Percentiles rank a stretch among this genome's conserved stretches.
phyloP scores from a whole-genome alignment of 2,888 invertebrate genomes.

The Parelbella ahira region DNA sequence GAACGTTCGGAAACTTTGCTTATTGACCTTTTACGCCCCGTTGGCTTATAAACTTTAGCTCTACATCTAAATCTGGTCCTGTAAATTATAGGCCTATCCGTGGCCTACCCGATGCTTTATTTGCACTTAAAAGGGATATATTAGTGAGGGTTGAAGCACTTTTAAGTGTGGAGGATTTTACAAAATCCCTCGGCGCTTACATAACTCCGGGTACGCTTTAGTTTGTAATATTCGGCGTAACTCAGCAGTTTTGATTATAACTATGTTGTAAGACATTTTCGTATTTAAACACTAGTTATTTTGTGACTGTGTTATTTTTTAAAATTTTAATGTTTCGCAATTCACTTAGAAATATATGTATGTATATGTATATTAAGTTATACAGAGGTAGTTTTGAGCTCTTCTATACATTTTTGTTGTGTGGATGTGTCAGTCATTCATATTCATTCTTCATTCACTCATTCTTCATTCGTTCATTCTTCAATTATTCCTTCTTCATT shows the following conservation, averaged over 20 bases:
- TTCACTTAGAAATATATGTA: too few relatives aligned
- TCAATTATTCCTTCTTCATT: too few relatives aligned
- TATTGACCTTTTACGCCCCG: conserved; percentile 12
- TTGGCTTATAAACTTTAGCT: conserved; percentile 5
- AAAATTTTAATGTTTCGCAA: too few relatives aligned
- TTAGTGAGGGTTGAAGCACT: conserved; percentile 11
- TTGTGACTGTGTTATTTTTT: too few relatives aligned
- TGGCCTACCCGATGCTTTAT: conserved; percentile 2
- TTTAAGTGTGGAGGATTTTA: conserved; percentile 7
- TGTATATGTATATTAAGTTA: too few relatives aligned
- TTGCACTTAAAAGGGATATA: conserved; percentile 15
- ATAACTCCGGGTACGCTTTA: conserved; percentile 8
- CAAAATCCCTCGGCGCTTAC: conserved; percentile 8
- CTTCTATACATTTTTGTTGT: too few relatives aligned
- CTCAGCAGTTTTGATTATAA: not conserved
- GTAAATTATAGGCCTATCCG: conserved; percentile 8
- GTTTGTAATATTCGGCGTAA: conserved; percentile 5
- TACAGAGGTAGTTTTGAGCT: too few relatives aligned
- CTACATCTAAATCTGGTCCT: conserved; percentile 12
- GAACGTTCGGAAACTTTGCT: not conserved
- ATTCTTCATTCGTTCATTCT: too few relatives aligned
- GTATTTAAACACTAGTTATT: too few relatives aligned
- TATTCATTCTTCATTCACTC: too few relatives aligned
- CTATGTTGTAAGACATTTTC: not conserved
- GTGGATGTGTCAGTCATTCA: too few relatives aligned